These are phyloP conservation scores for Sardinella longiceps DNA, from an alignment of 2,797 vertebrate species.

Conservation along the genomic window DNA sequence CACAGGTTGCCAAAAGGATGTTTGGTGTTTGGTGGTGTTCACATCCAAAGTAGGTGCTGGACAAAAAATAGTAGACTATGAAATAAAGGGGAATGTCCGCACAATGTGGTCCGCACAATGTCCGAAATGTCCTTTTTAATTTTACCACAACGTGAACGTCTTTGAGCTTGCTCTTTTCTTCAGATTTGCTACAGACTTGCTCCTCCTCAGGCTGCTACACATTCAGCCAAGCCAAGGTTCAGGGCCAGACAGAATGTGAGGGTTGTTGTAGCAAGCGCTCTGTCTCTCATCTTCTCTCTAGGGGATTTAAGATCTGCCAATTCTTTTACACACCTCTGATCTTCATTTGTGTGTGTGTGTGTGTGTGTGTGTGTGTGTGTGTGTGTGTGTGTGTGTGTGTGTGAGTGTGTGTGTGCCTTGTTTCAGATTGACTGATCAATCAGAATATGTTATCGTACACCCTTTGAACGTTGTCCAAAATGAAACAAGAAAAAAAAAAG, in stretches of 20 bases:
- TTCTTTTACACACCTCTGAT: neutral
- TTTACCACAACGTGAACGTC: too few relatives aligned
- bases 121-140: too few relatives aligned
- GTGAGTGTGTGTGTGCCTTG: slow-evolving; percentile 10
- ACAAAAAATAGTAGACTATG: too few relatives aligned
- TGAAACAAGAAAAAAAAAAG: slow-evolving; percentile 19
- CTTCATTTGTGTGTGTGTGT: neutral
- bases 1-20: too few relatives aligned
- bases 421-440: slow-evolving; percentile 46
- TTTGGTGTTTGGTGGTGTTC: too few relatives aligned
- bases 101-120: too few relatives aligned
- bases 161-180: too few relatives aligned
- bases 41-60: too few relatives aligned
- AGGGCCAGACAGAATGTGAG: neutral
- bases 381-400: neutral
- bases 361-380: neutral
- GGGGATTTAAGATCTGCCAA: neutral
- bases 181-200: too few relatives aligned
- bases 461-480: slow-evolving; percentile 45
- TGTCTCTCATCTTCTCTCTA: neutral
- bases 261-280: neutral
- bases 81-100: too few relatives aligned
- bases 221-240: neutral
- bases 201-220: too few relatives aligned
- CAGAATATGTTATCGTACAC: slow-evolving; percentile 36